Evolutionary conservation across 2,113 vertebrate species (phyloP), one percentile per base, ranked within the genome.

Genomic region (Psephotus haematonotus): DNA sequence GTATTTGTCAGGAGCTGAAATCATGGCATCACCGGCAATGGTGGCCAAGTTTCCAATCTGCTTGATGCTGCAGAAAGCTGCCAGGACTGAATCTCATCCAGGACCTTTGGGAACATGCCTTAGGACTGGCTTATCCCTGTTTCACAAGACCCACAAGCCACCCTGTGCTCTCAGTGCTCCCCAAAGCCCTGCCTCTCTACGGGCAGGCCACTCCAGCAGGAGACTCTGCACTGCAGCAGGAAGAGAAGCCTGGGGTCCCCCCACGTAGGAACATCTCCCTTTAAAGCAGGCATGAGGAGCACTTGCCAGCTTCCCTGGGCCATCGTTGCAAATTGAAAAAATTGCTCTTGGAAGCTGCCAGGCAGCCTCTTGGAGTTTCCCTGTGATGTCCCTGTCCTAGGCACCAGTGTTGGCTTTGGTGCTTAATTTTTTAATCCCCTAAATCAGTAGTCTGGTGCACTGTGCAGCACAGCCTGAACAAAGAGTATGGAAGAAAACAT

Each of bases 1-100:
- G 57, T 44, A 60, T 64, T 79, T 9, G 2, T 79, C 69, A 82
- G 86, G 69, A 95, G 41, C 39, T 86, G 65, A 75, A 83, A 84
- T 60, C 3, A 1, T 47, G 65, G 69, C 70, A n/a, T 50, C 24
- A 16, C 46, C 0, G 0, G 29, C 33, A 47, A 15, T 16, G 14
- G 29, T 84, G 77, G 88, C 76, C 86, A 83, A 93, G 46, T 88
- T 93, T 94, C 80, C 96, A 95, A 74, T 75, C 80, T 81, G 72
- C 53, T 52, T 0, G 0, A 46, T 59, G 63, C 44, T 76, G 53
- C 2, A 5, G 53, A 63, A 92, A 55, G 53, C 82, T 95, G 82
- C 86, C 95, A 97, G 68, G 23, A 50, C 13, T 46, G 19, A 92
- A 19, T 65, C 50, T 88, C 37, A 63, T 22, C 60, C 86, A 88